Conservation (phyloP, 2,113 vertebrate species). For the Neodon shergylaensis region DNA sequence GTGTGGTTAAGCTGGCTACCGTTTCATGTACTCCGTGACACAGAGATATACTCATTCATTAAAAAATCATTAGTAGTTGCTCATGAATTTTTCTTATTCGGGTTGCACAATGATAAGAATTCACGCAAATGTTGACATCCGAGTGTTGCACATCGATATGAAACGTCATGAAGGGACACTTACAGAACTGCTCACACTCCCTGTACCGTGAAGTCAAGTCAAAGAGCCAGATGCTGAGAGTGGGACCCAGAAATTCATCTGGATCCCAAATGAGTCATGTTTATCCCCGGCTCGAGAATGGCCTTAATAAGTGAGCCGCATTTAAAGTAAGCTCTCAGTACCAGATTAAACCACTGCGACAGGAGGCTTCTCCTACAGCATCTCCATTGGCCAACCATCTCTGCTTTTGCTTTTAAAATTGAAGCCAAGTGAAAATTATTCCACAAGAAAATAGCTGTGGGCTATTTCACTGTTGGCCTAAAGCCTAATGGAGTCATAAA, state of each 20-base stretch:
- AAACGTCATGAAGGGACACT: background rate
- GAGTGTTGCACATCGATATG: background rate
- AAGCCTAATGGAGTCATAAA: background rate
- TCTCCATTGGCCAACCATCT: background rate
- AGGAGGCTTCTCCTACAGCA: background rate
- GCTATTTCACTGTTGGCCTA: background rate
- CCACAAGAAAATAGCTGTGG: background rate
- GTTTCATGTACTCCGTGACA: slow-evolving; percentile 48
- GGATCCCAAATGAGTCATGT: background rate
- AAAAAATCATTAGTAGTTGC: slow-evolving; percentile 55
- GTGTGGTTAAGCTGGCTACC: slow-evolving; percentile 38
- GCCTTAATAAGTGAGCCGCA: background rate
- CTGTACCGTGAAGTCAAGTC: background rate
- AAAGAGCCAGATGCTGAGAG: background rate
- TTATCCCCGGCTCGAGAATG: background rate
- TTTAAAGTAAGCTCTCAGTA: background rate
- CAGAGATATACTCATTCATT: slow-evolving; percentile 71
- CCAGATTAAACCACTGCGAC: background rate
- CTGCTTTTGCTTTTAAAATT: slow-evolving; percentile 52
- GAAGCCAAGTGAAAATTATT: slow-evolving; percentile 19
- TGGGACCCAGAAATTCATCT: background rate
- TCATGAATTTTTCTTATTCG: slow-evolving; percentile 49
- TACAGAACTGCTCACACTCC: background rate
- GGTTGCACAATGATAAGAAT: slow-evolving; percentile 13
- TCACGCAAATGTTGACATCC: background rate